Conservation (phyloP, 2,888 invertebrate genomes). For the Lithophane socia region DNA sequence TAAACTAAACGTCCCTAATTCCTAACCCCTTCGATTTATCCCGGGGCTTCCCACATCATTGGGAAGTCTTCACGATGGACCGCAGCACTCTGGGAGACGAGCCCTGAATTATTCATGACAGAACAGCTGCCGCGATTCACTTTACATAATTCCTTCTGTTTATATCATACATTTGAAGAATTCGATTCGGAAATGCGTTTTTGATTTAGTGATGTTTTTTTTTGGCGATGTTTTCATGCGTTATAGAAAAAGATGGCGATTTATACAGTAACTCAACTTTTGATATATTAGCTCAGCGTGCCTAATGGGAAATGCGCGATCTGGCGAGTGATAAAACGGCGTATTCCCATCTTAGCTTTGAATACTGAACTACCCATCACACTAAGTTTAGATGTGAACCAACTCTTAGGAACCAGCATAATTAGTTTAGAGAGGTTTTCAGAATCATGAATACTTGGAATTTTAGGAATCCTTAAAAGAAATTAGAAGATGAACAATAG, state of each 20-base stretch:
- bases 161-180: conserved; percentile 50
- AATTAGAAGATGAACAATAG: background rate
- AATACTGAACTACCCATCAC: too few relatives aligned
- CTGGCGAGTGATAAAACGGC: background rate
- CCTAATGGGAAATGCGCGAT: background rate
- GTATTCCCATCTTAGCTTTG: too few relatives aligned
- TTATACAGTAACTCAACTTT: too few relatives aligned
- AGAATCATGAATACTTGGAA: background rate
- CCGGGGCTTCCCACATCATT: conserved; percentile 31
- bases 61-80: conserved; percentile 53
- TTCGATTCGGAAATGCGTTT: conserved; percentile 43
- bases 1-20: conserved; percentile 50
- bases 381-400: background rate
- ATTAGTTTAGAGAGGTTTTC: background rate
- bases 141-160: conserved; percentile 67
- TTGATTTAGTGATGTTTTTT: conserved; percentile 37
- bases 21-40: conserved; percentile 41
- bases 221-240: conserved; percentile 8
- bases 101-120: conserved; percentile 56
- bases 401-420: background rate
- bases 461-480: background rate
- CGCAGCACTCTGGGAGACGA: conserved; percentile 29
- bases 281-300: background rate
- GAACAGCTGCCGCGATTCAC: conserved; percentile 57
- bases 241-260: background rate